phyloP scores from a whole-genome alignment of 2,888 invertebrate species.

The Muscina levida region DNA sequence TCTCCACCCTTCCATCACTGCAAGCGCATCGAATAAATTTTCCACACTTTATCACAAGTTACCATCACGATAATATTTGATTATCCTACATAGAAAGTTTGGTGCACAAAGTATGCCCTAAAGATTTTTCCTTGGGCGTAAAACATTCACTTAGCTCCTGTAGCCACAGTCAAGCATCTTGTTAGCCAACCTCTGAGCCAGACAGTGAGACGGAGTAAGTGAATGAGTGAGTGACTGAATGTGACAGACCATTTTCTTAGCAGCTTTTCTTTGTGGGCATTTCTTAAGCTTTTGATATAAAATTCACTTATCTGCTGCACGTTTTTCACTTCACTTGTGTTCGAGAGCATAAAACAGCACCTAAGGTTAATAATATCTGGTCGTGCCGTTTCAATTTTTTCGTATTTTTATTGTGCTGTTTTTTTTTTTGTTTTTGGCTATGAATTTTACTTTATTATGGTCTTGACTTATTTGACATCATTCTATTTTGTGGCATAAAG shows the following conservation, averaged over 20 bases:
- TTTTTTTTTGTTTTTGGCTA: neutral
- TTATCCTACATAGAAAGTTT: too few relatives aligned
- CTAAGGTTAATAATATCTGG: constrained; percentile 33
- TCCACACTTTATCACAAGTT: constrained; percentile 16
- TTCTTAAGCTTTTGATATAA: constrained; percentile 22
- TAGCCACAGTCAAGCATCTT: too few relatives aligned
- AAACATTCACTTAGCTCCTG: constrained; percentile 5
- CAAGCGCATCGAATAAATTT: too few relatives aligned
- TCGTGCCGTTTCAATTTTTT: constrained; percentile 33
- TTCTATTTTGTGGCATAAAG: constrained; percentile 48
- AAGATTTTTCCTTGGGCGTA: constrained; percentile 29
- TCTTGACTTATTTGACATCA: constrained; percentile 64
- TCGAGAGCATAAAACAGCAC: neutral
- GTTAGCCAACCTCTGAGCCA: constrained; percentile 7
- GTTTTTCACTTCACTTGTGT: neutral
- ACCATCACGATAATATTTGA: neutral
- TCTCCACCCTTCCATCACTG: too few relatives aligned
- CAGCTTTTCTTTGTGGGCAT: neutral
- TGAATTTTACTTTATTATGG: constrained; percentile 42
- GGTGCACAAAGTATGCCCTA: neutral
- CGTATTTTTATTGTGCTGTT: constrained; percentile 6
- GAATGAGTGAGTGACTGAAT: too few relatives aligned
- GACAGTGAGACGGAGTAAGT: neutral
- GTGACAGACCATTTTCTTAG: constrained; percentile 1
- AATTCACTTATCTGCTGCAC: constrained; percentile 9